Conservation (phyloP, 2,113 vertebrate genomes). For the Archilochus colubris region DNA sequence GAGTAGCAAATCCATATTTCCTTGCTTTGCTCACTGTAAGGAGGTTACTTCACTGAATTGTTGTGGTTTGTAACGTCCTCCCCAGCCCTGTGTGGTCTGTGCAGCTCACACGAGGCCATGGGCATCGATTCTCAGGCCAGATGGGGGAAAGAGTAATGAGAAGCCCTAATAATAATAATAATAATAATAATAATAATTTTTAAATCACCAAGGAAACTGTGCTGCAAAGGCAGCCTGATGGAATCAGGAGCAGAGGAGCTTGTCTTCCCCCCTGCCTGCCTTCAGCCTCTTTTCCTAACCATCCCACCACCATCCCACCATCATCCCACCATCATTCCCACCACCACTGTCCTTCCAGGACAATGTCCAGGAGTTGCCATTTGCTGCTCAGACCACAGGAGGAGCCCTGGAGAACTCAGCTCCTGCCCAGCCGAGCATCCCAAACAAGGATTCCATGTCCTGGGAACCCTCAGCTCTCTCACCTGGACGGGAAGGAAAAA, state of each 20-base stretch:
- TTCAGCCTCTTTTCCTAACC: background rate
- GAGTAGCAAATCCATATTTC: background rate
- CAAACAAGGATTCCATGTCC: background rate
- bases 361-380: background rate
- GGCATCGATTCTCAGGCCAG: background rate
- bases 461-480: background rate
- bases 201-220: background rate
- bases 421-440: background rate
- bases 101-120: accelerated
- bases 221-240: background rate
- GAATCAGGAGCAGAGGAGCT: background rate
- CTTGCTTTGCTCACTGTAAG: background rate
- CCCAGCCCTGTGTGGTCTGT: accelerated
- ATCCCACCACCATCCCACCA: background rate
- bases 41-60: background rate
- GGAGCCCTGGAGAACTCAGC: background rate
- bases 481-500: background rate
- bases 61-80: background rate
- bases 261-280: too few relatives aligned
- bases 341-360: background rate
- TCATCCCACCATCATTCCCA: background rate
- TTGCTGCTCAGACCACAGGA: background rate
- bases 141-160: background rate
- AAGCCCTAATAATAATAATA: background rate
- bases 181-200: background rate